Evolutionary conservation across 2,888 invertebrate species (phyloP).

Genomic region (Steromphala cineraria): DNA sequence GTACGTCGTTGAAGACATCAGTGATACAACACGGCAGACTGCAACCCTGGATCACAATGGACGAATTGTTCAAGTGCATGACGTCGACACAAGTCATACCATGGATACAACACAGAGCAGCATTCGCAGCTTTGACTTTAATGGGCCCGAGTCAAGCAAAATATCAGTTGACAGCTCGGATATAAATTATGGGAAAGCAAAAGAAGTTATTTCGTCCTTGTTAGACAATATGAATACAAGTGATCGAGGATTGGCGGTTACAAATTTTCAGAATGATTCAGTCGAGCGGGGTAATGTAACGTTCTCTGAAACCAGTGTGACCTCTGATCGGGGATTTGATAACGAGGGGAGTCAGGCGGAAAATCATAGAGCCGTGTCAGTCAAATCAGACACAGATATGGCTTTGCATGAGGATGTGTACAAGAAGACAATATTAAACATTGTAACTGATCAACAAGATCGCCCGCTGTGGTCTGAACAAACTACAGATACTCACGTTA

Average conservation of each 20-base stretch:
- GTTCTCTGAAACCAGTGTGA: not conserved
- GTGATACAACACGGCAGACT: constrained; percentile 51
- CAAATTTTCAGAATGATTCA: not conserved
- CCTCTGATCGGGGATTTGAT: constrained; percentile 12
- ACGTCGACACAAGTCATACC: constrained; percentile 39
- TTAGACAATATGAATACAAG: not conserved
- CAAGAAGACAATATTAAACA: constrained; percentile 16
- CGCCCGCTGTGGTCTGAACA: constrained; percentile 11
- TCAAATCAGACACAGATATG: not conserved
- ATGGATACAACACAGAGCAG: constrained; percentile 45
- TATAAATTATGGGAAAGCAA: constrained; percentile 9
- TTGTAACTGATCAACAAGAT: constrained; percentile 4
- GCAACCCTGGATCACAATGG: constrained; percentile 47
- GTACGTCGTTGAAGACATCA: constrained; percentile 58
- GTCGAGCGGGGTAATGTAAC: constrained; percentile 1
- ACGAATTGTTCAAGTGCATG: constrained; percentile 37
- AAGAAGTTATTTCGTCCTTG: constrained; percentile 22
- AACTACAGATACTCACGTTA: constrained; percentile 14
- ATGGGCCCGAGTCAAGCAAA: not conserved
- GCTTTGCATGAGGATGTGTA: constrained; percentile 11
- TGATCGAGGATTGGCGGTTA: not conserved
- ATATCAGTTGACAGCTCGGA: not conserved
- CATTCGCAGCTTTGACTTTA: constrained; percentile 17
- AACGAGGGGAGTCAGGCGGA: not conserved
- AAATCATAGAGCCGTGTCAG: not conserved